A percentile compares a stretch with the other conserved stretches of the same genome.
Conservation (phyloP, 92 coral and sea anemone genomes). For the Palythoa caribaeorum region DNA sequence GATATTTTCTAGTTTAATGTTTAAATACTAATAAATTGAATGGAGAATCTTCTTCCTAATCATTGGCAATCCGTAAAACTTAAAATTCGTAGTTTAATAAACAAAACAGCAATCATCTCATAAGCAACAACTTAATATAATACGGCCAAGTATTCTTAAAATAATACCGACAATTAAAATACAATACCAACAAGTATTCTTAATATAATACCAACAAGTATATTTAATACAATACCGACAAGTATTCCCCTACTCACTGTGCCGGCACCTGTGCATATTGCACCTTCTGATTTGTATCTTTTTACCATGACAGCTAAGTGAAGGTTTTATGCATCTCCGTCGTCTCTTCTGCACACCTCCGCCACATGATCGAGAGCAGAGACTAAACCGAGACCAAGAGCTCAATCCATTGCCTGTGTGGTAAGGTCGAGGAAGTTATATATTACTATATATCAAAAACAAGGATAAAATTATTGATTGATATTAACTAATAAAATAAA, state of each 20-base stretch:
- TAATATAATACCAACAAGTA: no score
- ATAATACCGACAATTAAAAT: no score
- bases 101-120: no score
- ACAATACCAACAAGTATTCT: neutral
- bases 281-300: slow-evolving; percentile 62
- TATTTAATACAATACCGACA: neutral
- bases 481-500: no score
- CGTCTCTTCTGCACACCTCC: slow-evolving; percentile 82
- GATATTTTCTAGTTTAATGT: no score
- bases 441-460: no score
- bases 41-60: no score
- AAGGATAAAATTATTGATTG: no score
- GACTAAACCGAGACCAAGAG: slow-evolving; percentile 74
- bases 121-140: no score
- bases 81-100: no score
- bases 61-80: no score
- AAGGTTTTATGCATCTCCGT: slow-evolving; percentile 67
- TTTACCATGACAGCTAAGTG: slow-evolving; percentile 74
- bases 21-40: no score
- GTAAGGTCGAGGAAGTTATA: neutral
- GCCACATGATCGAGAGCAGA: slow-evolving; percentile 74
- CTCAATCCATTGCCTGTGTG: slow-evolving; percentile 66
- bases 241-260: slow-evolving; percentile 46
- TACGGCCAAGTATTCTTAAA: neutral
- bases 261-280: slow-evolving; percentile 69